phyloP scores from a whole-genome alignment of 2,113 vertebrate species.

The Myiopsitta monachus region DNA sequence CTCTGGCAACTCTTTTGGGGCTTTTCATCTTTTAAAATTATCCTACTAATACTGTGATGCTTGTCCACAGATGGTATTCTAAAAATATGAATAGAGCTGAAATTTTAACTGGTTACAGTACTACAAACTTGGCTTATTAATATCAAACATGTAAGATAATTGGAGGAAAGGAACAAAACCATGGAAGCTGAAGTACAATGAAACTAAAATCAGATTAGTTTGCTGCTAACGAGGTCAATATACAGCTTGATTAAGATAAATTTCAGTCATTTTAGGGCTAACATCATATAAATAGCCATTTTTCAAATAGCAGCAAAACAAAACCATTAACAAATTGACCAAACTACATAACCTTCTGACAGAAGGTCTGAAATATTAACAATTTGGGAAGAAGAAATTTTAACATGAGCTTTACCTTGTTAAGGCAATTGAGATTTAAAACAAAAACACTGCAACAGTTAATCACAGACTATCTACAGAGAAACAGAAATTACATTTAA shows the following conservation, averaged over 20 bases:
- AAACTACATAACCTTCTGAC: conserved; percentile 30
- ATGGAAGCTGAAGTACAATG: not conserved
- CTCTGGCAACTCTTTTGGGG: not conserved
- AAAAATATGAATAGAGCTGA: not conserved
- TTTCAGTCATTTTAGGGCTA: conserved; percentile 24
- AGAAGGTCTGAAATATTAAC: conserved; percentile 12
- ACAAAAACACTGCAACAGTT: not conserved
- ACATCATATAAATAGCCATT: conserved; percentile 20
- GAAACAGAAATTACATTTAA: conserved; percentile 24
- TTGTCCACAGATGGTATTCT: not conserved
- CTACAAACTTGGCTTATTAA: not conserved
- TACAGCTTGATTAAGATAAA: conserved; percentile 18
- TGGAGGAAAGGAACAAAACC: conserved; percentile 11
- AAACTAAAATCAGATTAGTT: conserved; percentile 45
- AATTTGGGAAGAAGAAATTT: conserved; percentile 12
- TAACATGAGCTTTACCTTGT: conserved; percentile 16
- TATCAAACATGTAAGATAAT: not conserved
- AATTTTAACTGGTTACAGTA: conserved; percentile 12
- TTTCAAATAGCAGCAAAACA: conserved; percentile 20
- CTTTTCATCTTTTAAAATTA: not conserved
- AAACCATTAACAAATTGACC: conserved; percentile 11
- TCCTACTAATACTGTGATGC: not conserved
- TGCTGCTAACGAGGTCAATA: conserved; percentile 28
- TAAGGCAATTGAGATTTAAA: conserved; percentile 46
- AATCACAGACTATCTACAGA: not conserved